Base-by-base conservation (phyloP, 2,113 vertebrate species). In the Candoia aspera region DNA sequence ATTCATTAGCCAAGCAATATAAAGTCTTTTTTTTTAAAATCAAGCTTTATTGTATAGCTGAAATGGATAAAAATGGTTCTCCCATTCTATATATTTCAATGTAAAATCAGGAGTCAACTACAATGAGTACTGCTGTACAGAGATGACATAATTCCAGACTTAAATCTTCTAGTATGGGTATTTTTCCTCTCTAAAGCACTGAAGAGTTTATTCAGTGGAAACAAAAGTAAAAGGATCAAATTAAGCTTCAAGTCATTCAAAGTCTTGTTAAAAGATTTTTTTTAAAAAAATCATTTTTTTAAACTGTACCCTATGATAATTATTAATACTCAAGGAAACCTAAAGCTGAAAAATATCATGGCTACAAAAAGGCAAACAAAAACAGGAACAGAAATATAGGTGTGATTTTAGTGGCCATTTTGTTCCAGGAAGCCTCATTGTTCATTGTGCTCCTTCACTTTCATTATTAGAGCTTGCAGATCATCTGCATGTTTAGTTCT, bases 181-280 rank as follows among this genome's bases (percentile, higher is more conserved):
- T 29, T 54, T 84, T 2, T 23, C 12, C 84, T 84, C 49, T 33
- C 21, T 58, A 8, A 0, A 68, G 21, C 49, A 91, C 6, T 49
- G 49, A 49, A 49, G 49, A 49, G 94, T 24, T 0, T 37, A 92
- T 92, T 84, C 90, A 54, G 64, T 92, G 88, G 92, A 93, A 89
- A 64, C 29, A 29, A 79, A 87, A 93, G 55, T 12, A 90, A 92
- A 90, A 91, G 33, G 58, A 89, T 91, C 86, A 91, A 33, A 90
- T 91, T 59, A 10, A 91, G 84, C 60, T 94, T 92, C 91, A 55
- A 95, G 92, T 55, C 83, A 93, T 90, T 95, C 94, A 95, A 94
- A 95, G 91, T 85, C 88, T 93, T 87, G 68, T 62, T 24, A 93
- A 95, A 91, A 94, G 85, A 87, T 62, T n/a, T n/a, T n/a, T n/a